phyloP scores from a whole-genome alignment of 2,888 invertebrate species.

The Caenorhabditis auriculariae region DNA sequence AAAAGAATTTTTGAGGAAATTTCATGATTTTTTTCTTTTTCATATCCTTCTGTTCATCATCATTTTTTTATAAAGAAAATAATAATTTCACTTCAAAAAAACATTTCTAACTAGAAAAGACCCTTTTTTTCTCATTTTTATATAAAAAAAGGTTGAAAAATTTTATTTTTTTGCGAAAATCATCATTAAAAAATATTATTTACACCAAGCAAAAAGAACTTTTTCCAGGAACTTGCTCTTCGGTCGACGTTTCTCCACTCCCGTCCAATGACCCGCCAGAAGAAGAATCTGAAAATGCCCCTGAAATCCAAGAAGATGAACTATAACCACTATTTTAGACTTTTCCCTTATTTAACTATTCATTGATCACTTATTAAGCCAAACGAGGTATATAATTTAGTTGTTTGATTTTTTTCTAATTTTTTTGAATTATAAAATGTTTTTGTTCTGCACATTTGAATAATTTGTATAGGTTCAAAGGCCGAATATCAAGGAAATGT shows the following conservation, averaged over 20 bases:
- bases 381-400: background rate
- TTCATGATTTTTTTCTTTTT: no score
- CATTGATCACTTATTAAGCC: no score
- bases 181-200: no score
- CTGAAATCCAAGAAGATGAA: constrained; percentile 36
- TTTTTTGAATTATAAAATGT: background rate
- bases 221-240: constrained; percentile 32
- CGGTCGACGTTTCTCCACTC: constrained; percentile 46
- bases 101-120: background rate
- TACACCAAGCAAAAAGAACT: no score
- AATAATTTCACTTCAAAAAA: no score
- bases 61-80: no score
- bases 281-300: no score
- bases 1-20: no score
- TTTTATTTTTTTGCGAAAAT: background rate
- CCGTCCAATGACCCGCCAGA: constrained; percentile 35
- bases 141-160: background rate
- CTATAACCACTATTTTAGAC: constrained; percentile 15
- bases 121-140: background rate
- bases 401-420: constrained; percentile 3
- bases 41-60: no score
- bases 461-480: no score
- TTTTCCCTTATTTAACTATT: no score
- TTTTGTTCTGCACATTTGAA: background rate
- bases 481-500: no score